Evolutionary conservation across 2,888 invertebrate species (phyloP).

Genomic region (Ferdinandea cuprea): DNA sequence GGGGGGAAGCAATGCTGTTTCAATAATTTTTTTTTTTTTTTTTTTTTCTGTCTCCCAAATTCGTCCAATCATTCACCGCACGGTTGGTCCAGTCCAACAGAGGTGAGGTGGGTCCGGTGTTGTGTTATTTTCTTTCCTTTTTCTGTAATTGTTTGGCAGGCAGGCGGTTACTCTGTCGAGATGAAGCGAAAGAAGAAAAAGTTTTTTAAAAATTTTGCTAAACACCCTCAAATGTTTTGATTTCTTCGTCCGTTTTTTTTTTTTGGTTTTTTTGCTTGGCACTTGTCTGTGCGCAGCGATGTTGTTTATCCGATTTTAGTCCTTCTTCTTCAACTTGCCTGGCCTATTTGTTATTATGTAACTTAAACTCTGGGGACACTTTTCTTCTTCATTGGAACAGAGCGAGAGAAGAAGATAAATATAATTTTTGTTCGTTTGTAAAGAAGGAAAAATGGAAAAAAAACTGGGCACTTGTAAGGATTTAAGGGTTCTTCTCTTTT

Average conservation of each 20-base stretch:
- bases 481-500: constrained; percentile 53
- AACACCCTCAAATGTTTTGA: constrained; percentile 72
- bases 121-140: too few species aligned
- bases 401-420: constrained; percentile 48
- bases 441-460: background rate
- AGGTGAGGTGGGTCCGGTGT: constrained; percentile 27
- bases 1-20: constrained; percentile 57
- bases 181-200: constrained; percentile 14
- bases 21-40: constrained; percentile 57
- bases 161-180: constrained; percentile 52
- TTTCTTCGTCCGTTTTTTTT: constrained; percentile 53
- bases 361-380: constrained; percentile 59
- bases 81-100: constrained; percentile 22
- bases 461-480: constrained; percentile 53
- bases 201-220: constrained; percentile 48
- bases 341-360: constrained; percentile 70
- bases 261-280: background rate
- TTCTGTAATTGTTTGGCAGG: constrained; percentile 72
- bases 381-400: constrained; percentile 24
- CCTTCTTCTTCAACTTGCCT: constrained; percentile 13
- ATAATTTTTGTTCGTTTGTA: constrained; percentile 27
- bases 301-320: constrained; percentile 67
- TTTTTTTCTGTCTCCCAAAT: constrained; percentile 7
- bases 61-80: constrained; percentile 14
- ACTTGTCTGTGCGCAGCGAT: constrained; percentile 36